These are phyloP conservation scores for Nasonovia ribisnigri DNA, from an alignment of 2,888 invertebrate species.

Conservation along the genomic window DNA sequence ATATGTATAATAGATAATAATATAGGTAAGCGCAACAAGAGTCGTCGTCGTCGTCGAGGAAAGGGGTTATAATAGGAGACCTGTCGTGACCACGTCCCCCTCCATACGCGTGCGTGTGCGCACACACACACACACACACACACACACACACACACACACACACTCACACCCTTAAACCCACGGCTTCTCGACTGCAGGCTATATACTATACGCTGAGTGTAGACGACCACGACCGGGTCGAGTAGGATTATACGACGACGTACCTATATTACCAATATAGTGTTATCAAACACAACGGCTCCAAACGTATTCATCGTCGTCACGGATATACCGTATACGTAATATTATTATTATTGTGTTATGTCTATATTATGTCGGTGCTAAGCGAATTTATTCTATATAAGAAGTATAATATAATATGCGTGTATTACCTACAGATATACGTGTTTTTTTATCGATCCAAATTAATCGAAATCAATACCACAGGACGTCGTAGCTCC, in stretches of 20 bases:
- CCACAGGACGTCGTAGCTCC: background rate
- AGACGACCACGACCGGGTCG: background rate
- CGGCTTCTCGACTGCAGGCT: background rate
- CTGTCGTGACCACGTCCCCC: conserved; percentile 24
- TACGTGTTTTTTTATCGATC: background rate
- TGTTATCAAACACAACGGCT: background rate
- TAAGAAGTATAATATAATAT: background rate
- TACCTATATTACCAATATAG: background rate
- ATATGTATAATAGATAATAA: background rate
- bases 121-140: background rate
- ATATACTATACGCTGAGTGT: background rate
- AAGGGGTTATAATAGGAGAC: conserved; percentile 10
- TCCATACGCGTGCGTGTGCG: background rate
- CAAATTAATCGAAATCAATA: background rate
- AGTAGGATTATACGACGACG: background rate
- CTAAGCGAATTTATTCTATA: background rate
- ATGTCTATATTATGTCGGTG: background rate
- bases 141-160: background rate
- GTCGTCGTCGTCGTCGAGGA: background rate
- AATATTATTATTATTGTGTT: background rate
- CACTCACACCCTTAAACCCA: background rate
- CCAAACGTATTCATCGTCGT: background rate
- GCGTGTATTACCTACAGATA: background rate
- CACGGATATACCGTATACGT: background rate
- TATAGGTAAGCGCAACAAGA: conserved; percentile 10